Base-by-base conservation (phyloP, 2,797 vertebrate species). In the Amniataba percoides region DNA sequence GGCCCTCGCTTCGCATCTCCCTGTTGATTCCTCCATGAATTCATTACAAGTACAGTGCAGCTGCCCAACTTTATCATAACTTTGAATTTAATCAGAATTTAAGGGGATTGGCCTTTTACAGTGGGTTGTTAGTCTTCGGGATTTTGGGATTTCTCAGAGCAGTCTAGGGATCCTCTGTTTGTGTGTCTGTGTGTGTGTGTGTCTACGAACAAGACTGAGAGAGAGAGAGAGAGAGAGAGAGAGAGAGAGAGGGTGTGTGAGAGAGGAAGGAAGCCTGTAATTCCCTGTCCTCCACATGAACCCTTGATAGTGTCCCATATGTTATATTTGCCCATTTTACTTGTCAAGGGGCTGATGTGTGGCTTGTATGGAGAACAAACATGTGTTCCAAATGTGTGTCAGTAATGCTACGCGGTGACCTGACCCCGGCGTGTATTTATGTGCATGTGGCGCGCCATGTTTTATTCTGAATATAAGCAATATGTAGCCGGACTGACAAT, bases 281-380 rank as follows among this genome's bases (percentile, higher is more conserved):
- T 89, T 86, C 87, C 72, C 69, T 92, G 92, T 93, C 93, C 92
- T 88, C 90, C 77, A 70, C 23, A 53, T 94, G 92, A 94, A 93
- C 93, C 87, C 89, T 71, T 40, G 70, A 80, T 89, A 89, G 85
- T 86, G 83, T 88, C 87, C 82, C 86, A 93, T 92, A 84, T 89
- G 84, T 93, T 92, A 91, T 78, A 84, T 87, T 90, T 82, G 67
- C 48, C 89, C 90, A 86, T 91, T 93, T 86, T 67, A 68, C 89
- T 85, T 92, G 90, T 92, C 91, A 92, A 65, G 81, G 40, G 77
- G 46, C 78, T 93, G 87, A 93, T 92, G 78, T 88, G 90, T 83
- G 82, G 85, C 87, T 82, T 81, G 79, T 90, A 79, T 75, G 66
- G 76, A 90, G 88, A 92, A 87, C 84, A 92, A 91, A 93, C 84